These are phyloP conservation scores for Clunio marinus DNA, from an alignment of 2,888 invertebrate species.

Conservation along the genomic window DNA sequence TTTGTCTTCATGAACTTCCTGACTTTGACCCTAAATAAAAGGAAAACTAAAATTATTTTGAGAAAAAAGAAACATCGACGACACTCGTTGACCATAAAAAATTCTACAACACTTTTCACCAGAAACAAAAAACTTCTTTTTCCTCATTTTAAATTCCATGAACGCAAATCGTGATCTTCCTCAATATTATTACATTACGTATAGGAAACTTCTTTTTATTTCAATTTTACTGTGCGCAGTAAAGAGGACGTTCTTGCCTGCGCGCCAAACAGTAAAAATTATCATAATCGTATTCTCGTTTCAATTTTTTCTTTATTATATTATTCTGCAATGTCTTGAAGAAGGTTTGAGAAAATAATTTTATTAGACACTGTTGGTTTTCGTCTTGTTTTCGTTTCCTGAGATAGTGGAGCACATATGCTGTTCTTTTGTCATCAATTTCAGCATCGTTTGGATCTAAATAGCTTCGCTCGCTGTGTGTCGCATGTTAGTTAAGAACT, in stretches of 20 bases:
- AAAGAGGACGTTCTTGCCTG: slow-evolving; percentile 22
- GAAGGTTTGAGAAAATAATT: slow-evolving; percentile 27
- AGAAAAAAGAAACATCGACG: slow-evolving; percentile 31
- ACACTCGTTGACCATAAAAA: slow-evolving; percentile 38
- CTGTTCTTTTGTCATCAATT: slow-evolving; percentile 9
- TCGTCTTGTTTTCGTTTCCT: not conserved
- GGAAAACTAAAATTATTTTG: slow-evolving; percentile 33
- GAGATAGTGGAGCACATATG: slow-evolving; percentile 33
- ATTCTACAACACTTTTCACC: slow-evolving; percentile 37
- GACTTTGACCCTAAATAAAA: not conserved
- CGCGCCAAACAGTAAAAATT: slow-evolving; percentile 31
- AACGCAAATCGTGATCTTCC: slow-evolving; percentile 39
- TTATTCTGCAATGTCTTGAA: slow-evolving; percentile 6
- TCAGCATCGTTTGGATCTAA: not conserved
- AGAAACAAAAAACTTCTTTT: slow-evolving; percentile 27
- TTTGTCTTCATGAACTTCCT: slow-evolving; percentile 9
- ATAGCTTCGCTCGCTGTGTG: not conserved
- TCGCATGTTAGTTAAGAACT: not conserved
- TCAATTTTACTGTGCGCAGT: not conserved
- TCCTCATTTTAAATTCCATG: slow-evolving; percentile 39
- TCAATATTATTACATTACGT: slow-evolving; percentile 38
- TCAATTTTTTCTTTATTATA: slow-evolving; percentile 17
- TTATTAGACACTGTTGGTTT: slow-evolving; percentile 32
- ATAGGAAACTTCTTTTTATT: slow-evolving; percentile 2
- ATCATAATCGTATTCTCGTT: slow-evolving; percentile 39